Evolutionary conservation across 2,113 vertebrate species (phyloP).

Genomic region (Zootoca vivipara): DNA sequence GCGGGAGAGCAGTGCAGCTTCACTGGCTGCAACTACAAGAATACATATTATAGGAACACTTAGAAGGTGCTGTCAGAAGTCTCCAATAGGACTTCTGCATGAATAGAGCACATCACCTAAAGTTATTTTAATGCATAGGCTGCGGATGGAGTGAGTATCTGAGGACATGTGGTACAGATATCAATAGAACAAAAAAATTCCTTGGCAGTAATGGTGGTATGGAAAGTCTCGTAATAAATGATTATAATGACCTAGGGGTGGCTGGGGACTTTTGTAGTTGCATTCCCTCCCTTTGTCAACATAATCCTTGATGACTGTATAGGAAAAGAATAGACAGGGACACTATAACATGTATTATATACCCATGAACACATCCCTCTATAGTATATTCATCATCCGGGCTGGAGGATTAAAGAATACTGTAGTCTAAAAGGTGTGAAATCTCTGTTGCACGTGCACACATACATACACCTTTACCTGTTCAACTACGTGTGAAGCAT

Average conservation of each 20-base stretch:
- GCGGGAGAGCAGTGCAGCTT: too few relatives aligned
- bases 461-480: too few relatives aligned
- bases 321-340: background rate
- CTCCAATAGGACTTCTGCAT: background rate
- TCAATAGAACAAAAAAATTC: background rate
- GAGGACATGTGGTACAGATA: background rate
- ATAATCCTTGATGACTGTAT: background rate
- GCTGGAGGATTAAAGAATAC: background rate
- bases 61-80: background rate
- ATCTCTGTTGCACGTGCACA: background rate
- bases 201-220: background rate
- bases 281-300: background rate
- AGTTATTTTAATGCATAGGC: background rate
- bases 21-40: background rate
- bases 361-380: background rate
- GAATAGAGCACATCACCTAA: background rate
- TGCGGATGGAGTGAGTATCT: background rate
- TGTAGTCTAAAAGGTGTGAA: background rate
- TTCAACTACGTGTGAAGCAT: background rate
- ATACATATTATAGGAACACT: background rate
- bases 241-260: background rate
- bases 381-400: background rate
- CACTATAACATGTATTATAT: background rate
- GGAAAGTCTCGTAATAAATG: background rate
- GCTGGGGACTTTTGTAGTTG: background rate